phyloP scores from a whole-genome alignment of 2,797 vertebrate genomes.

The Arctocebus calabarensis region DNA sequence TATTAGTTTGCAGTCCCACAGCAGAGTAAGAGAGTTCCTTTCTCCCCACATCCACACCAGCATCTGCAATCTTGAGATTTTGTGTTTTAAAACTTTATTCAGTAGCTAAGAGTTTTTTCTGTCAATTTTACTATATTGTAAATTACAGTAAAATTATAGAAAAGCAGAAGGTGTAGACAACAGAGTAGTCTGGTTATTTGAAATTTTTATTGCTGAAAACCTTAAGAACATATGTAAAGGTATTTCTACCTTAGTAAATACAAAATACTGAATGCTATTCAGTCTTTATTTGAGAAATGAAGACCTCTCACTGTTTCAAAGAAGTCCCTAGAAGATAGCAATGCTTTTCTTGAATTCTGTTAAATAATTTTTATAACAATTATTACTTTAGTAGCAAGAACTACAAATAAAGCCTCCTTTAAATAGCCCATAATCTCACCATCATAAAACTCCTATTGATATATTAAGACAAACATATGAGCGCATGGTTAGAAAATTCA shows the following conservation, averaged over 20 bases:
- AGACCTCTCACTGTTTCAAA: not conserved
- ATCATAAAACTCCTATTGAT: not conserved
- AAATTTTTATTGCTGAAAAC: conserved; percentile 42
- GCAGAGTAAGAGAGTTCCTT: too few relatives aligned
- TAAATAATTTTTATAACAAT: conserved; percentile 15
- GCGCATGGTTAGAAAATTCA: conserved; percentile 16
- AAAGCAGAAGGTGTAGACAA: not conserved
- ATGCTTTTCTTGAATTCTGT: conserved; percentile 5
- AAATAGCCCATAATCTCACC: not conserved
- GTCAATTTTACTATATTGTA: not conserved
- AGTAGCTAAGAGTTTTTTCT: conserved; percentile 24
- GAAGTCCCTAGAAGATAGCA: conserved; percentile 15
- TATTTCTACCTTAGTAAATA: conserved; percentile 7
- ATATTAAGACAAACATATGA: conserved; percentile 11
- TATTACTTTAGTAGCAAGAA: conserved; percentile 29
- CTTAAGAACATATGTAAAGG: not conserved
- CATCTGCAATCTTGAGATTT: too few relatives aligned
- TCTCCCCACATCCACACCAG: too few relatives aligned
- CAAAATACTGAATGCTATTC: not conserved
- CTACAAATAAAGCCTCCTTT: conserved; percentile 18
- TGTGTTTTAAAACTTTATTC: not conserved
- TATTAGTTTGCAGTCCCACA: too few relatives aligned
- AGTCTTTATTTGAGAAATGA: conserved; percentile 8
- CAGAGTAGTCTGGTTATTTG: conserved; percentile 1
- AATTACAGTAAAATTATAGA: conserved; percentile 9